Conservation (phyloP, 1,140 invertebrate species). For the Drosophila burlai region DNA sequence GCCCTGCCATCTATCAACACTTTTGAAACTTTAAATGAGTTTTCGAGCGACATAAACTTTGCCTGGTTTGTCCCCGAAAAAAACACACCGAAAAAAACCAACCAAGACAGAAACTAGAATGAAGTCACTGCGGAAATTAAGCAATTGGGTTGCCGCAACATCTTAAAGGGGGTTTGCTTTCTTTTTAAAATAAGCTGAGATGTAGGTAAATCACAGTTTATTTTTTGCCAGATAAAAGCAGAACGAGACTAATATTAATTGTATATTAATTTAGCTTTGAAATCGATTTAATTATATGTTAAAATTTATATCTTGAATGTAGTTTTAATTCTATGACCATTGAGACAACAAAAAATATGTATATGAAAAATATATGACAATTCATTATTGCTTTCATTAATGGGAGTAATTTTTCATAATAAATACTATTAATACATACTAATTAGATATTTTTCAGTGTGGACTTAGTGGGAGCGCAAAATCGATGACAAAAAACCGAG, state of each 20-base stretch:
- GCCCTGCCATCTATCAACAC: slow-evolving; percentile 71
- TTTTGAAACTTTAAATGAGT: slow-evolving; percentile 81
- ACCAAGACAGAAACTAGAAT: slow-evolving; percentile 15
- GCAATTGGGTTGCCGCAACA: not conserved
- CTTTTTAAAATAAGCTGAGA: not conserved
- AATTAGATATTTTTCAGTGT: slow-evolving; percentile 1
- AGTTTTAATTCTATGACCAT: no score
- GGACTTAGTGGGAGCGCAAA: slow-evolving; percentile 51
- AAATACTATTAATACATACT: not conserved
- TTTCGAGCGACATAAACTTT: slow-evolving; percentile 66
- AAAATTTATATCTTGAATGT: no score
- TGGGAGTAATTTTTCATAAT: no score
- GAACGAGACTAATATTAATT: no score
- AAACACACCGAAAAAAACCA: slow-evolving; percentile 39
- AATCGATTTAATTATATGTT: no score
- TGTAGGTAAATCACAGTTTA: no score
- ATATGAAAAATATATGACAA: no score
- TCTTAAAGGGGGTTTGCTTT: not conserved
- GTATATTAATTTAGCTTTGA: no score
- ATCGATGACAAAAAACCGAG: slow-evolving; percentile 52
- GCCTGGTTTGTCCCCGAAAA: slow-evolving; percentile 44
- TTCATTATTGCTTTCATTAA: no score
- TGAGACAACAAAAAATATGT: no score
- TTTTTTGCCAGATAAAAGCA: no score
- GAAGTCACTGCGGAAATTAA: slow-evolving; percentile 12